Evolutionary conservation across 2,113 vertebrate genomes (phyloP).

Genomic region (Petrocephalus microphthalmus): DNA sequence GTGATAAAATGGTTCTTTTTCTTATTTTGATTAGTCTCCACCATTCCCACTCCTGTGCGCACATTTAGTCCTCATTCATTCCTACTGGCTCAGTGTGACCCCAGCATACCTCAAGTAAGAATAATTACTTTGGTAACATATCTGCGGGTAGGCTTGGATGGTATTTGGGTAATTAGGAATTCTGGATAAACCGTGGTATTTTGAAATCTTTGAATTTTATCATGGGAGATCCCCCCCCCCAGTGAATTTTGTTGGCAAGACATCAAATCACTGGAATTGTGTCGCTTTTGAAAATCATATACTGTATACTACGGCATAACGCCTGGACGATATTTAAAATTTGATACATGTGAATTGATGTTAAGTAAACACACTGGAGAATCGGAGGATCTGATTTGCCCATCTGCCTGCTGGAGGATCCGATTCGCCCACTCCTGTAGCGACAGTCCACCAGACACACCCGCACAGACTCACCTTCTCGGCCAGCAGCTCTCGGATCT

Average conservation of each 20-base stretch:
- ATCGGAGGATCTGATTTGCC: not conserved
- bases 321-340: not conserved
- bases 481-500: slow-evolving; percentile 77
- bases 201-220: not conserved
- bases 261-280: not conserved
- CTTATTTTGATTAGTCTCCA: not conserved
- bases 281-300: not conserved
- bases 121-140: not conserved
- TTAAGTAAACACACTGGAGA: too few relatives aligned
- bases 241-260: not conserved
- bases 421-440: not conserved
- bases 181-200: not conserved
- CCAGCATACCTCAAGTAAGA: not conserved
- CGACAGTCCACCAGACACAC: not conserved
- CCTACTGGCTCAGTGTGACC: not conserved
- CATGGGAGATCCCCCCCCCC: too few relatives aligned
- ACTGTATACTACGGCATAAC: not conserved
- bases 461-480: slow-evolving; percentile 69
- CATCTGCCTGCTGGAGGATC: not conserved
- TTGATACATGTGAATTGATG: not conserved
- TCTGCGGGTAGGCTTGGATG: not conserved
- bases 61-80: not conserved
- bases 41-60: not conserved
- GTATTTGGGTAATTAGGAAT: not conserved
- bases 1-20: not conserved